Base-by-base conservation (phyloP, 2,888 invertebrate species). In the Furcula furcula region DNA sequence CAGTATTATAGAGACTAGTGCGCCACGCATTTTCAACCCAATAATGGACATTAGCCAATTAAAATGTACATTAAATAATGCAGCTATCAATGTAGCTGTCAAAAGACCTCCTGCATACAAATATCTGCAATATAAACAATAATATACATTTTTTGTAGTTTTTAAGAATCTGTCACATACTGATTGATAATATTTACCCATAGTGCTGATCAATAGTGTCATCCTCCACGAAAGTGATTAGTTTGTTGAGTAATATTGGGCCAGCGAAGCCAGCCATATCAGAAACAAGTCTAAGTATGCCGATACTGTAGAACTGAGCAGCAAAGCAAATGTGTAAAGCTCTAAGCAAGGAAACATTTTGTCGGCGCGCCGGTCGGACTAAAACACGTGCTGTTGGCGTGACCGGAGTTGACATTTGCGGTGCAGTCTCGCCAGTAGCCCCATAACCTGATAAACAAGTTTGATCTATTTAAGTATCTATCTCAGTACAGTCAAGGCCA, bases 241-340 rank as follows among this genome's bases (percentile, higher is more conserved):
- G 86, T 62, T 90, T 92, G 66, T 96, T 97, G 1, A 99, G 89
- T 18, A 99, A 83, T 39, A 99, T 78, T 0, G 99, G 99, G 0
- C 97, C 97, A 11, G 94, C 94, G 83, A 99, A 99, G 1, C 94
- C 94, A 2, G 94, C 90, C 61, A 92, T 91, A 69, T 99, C 98
- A 0, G 95, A 93, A 3, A 94, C 68, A 25, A 99, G 90, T 76
- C 96, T 95, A 7, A 97, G 76, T 35, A 96, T 65, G 18, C 97
- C 98, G 57, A 98, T 92, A 23, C 92, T 91, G 68, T 97, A 97
- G 84, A 97, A 97, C 66, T 95, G 93, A 34, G 91, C 66, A 25
- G 95, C 96, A 69, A 96, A 97, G 57, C 93, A 93, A 37, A 86
- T 87, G 70, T 96, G 94, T 26, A 97, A 76, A 0, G 94, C 93